These are phyloP conservation scores for Rhinogobio ventralis DNA, from an alignment of 2,797 vertebrate species.

Conservation along the genomic window DNA sequence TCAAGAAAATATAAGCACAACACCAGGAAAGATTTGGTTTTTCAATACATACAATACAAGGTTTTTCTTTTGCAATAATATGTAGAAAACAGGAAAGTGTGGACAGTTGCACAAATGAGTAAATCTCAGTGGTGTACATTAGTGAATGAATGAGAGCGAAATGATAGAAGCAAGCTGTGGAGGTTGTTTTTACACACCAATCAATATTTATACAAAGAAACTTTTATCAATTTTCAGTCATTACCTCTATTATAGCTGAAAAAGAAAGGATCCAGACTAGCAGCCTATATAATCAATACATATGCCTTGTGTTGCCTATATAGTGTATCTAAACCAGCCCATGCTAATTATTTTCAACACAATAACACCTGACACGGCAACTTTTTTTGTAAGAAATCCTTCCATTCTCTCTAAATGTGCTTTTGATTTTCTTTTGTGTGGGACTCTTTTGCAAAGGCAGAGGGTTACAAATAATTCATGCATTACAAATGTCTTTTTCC, in stretches of 20 bases:
- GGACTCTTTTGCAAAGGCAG: not conserved
- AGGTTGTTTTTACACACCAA: not conserved
- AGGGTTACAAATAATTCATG: not conserved
- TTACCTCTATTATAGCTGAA: constrained; percentile 13
- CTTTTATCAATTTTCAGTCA: constrained; percentile 4
- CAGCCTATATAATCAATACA: constrained; percentile 21
- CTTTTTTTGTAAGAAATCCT: not conserved
- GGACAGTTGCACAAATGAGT: not conserved
- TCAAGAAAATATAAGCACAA: constrained; percentile 11
- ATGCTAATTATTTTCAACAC: not conserved
- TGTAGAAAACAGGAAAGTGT: not conserved
- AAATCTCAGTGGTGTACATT: not conserved
- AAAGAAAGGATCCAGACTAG: constrained; percentile 31
- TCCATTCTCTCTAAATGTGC: constrained; percentile 1
- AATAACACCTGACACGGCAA: not conserved
- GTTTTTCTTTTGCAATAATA: constrained; percentile 3
- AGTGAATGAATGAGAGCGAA: not conserved
- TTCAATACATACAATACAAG: not conserved
- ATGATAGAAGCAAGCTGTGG: not conserved
- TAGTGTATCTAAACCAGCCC: not conserved
- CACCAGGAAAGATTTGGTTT: not conserved
- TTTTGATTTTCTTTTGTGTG: not conserved
- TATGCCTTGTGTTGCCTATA: constrained; percentile 25
- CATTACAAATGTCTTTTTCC: not conserved
- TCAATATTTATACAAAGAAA: constrained; percentile 32